Conservation (phyloP, 2,797 vertebrate genomes). For the Uromys caudimaculatus region DNA sequence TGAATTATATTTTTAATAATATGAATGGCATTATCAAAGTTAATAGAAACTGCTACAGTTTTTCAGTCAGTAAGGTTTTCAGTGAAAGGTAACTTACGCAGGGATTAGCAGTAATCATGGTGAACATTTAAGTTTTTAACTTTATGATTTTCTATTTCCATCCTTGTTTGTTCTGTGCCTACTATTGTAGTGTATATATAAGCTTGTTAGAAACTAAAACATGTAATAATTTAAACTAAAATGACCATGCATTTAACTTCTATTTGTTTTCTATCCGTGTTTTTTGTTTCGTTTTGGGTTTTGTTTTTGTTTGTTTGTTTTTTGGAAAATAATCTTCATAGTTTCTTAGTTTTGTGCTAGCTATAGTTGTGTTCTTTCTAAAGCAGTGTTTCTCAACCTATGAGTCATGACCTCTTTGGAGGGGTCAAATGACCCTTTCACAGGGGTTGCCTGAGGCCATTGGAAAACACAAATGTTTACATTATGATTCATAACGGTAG, state of each 20-base stretch:
- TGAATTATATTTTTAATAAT: slow-evolving; percentile 76
- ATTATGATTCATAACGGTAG: neutral
- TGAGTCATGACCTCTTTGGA: neutral
- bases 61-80: slow-evolving; percentile 79
- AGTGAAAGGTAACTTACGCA: slow-evolving; percentile 77
- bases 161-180: neutral
- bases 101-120: slow-evolving; percentile 30
- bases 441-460: neutral
- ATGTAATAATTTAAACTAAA: neutral
- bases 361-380: neutral
- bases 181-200: neutral
- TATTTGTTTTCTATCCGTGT: neutral
- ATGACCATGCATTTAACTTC: neutral
- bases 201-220: neutral
- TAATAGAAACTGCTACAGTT: slow-evolving; percentile 76
- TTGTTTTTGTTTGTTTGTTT: neutral
- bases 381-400: neutral
- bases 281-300: neutral
- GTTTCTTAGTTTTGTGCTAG: neutral
- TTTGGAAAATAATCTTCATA: neutral
- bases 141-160: neutral
- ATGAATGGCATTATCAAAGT: slow-evolving; percentile 54
- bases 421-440: neutral
- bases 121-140: neutral
- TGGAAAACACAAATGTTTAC: neutral